phyloP scores from a whole-genome alignment of 2,888 invertebrate genomes.

The Trissonchulus sp. region DNA sequence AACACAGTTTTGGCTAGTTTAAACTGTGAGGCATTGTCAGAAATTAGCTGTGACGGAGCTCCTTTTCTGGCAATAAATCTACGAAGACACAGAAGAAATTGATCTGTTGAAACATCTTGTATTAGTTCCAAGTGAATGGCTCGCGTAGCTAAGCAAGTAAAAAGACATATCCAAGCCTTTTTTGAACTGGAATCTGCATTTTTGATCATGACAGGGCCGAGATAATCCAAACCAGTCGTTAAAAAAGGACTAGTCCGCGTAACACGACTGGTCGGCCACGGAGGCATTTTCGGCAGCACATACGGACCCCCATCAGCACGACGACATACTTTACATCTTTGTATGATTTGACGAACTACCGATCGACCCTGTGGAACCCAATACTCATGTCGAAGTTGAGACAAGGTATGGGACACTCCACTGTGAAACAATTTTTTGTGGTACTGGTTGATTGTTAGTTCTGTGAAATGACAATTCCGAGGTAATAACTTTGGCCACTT shows the following conservation, averaged over 20 bases:
- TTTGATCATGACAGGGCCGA: slow-evolving; percentile 50
- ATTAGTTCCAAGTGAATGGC: slow-evolving; percentile 52
- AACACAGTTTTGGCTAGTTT: slow-evolving; percentile 49
- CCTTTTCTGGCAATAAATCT: slow-evolving; percentile 50
- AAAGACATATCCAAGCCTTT: slow-evolving; percentile 49
- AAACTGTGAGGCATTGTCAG: slow-evolving; percentile 54
- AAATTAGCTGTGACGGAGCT: slow-evolving; percentile 45
- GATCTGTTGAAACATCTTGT: slow-evolving; percentile 42
- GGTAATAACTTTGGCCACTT: slow-evolving; percentile 28
- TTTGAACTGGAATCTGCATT: slow-evolving; percentile 38
- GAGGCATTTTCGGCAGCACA: slow-evolving; percentile 19
- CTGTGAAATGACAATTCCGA: background rate
- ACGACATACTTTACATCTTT: slow-evolving; percentile 28
- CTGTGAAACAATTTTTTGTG: slow-evolving; percentile 7
- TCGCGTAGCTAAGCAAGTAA: slow-evolving; percentile 53
- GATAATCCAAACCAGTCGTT: slow-evolving; percentile 49
- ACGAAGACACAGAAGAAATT: slow-evolving; percentile 46
- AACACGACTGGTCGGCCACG: slow-evolving; percentile 23
- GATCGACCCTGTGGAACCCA: slow-evolving; percentile 30
- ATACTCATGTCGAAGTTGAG: slow-evolving; percentile 24
- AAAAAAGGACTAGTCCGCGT: slow-evolving; percentile 23
- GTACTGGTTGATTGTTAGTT: background rate
- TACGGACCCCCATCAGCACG: slow-evolving; percentile 27
- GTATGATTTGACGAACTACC: slow-evolving; percentile 15
- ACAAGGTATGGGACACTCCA: slow-evolving; percentile 24